phyloP scores from a whole-genome alignment of 2,113 vertebrate genomes.

The Rallus limicola region DNA sequence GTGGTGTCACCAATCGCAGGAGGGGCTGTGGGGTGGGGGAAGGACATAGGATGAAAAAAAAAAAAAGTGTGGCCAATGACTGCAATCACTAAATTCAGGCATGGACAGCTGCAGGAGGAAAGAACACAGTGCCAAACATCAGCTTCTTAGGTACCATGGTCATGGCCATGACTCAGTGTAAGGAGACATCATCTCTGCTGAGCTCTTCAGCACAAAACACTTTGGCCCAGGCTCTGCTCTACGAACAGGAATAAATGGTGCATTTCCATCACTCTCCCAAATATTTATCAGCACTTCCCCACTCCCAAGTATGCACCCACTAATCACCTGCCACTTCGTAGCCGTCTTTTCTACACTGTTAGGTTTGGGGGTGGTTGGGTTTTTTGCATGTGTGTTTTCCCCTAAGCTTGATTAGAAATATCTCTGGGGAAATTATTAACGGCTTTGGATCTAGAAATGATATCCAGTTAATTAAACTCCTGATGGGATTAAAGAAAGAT shows the following conservation, averaged over 20 bases:
- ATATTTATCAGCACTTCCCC: not conserved
- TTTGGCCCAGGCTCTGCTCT: not conserved
- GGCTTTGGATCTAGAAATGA: not conserved
- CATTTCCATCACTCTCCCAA: not conserved
- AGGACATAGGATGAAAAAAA: not conserved
- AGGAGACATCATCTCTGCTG: conserved; percentile 28
- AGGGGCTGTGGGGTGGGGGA: not conserved
- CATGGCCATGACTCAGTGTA: not conserved
- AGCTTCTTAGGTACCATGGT: not conserved
- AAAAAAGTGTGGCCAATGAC: not conserved
- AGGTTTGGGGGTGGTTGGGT: too few relatives aligned
- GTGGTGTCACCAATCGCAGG: not conserved
- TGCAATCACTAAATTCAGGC: not conserved
- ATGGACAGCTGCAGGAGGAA: not conserved
- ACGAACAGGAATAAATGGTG: conserved; percentile 5
- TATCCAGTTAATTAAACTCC: conserved; percentile 24
- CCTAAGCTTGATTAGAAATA: conserved; percentile 11
- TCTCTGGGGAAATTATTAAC: not conserved
- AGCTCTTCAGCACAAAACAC: conserved; percentile 2
- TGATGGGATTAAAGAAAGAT: not conserved
- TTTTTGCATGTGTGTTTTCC: not conserved
- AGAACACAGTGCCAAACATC: not conserved
- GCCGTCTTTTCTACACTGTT: not conserved
- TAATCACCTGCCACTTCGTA: not conserved
- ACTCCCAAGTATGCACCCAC: not conserved